phyloP scores from a whole-genome alignment of 2,113 vertebrate species.

The rabbit (Oryctolagus cuniculus) region DNA sequence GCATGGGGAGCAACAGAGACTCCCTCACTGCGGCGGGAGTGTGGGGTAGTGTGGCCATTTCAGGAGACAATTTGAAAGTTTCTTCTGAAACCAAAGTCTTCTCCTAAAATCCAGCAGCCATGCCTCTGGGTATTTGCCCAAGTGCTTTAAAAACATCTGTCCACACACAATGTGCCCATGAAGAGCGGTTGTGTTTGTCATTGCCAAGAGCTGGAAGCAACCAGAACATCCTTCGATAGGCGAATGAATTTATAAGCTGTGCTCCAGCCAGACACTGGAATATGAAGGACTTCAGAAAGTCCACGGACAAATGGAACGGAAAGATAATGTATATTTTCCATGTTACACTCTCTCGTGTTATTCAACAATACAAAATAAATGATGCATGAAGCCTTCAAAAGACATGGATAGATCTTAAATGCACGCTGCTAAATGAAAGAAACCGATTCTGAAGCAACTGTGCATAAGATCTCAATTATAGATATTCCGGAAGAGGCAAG shows the following conservation, averaged over 20 bases:
- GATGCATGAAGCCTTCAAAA: background rate
- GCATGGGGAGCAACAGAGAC: background rate
- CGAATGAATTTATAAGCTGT: background rate
- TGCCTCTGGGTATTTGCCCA: background rate
- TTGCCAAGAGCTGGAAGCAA: background rate
- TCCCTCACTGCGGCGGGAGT: background rate
- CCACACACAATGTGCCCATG: background rate
- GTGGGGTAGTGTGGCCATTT: background rate
- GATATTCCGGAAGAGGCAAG: background rate
- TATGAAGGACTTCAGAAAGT: background rate
- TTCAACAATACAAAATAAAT: background rate
- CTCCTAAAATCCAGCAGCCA: background rate
- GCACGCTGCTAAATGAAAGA: background rate
- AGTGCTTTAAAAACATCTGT: background rate
- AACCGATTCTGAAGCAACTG: background rate
- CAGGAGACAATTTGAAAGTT: background rate
- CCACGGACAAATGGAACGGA: no score
- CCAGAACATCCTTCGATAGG: background rate
- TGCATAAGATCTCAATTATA: background rate
- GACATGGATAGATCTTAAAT: background rate
- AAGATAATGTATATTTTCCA: no score
- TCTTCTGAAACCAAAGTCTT: background rate
- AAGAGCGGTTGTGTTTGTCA: conserved; percentile 15
- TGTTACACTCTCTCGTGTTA: background rate
- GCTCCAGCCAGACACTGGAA: background rate